These are phyloP conservation scores for Harlomillsia oculata DNA, from an alignment of 1,140 invertebrate species.

Conservation along the genomic window DNA sequence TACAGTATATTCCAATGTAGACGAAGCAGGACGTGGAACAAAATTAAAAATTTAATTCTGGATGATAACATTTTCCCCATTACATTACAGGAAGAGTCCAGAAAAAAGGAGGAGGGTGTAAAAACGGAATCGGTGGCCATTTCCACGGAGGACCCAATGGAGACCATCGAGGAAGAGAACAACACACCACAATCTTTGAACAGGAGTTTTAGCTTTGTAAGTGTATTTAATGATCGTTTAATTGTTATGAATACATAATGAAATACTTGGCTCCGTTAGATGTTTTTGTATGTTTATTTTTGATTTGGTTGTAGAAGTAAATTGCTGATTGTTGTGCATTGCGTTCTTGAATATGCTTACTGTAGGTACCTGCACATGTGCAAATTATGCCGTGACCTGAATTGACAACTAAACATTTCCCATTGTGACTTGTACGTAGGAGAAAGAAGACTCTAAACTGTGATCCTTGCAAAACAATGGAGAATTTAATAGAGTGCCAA, in stretches of 20 bases:
- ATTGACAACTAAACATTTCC: too few species aligned
- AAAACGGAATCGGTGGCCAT: constrained; percentile 33
- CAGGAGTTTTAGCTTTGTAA: constrained; percentile 37
- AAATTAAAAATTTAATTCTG: neutral
- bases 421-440: too few species aligned
- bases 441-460: constrained; percentile 35
- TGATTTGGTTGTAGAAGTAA: too few species aligned
- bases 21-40: too few species aligned
- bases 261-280: neutral
- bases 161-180: constrained; percentile 37
- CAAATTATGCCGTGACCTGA: too few species aligned
- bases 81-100: constrained; percentile 26
- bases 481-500: too few species aligned
- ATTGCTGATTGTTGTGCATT: too few species aligned
- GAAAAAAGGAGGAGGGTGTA: constrained; percentile 23
- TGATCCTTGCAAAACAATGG: too few species aligned
- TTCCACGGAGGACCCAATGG: constrained; percentile 36
- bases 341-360: too few species aligned
- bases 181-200: constrained; percentile 35
- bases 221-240: neutral
- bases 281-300: neutral
- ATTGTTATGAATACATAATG: neutral
- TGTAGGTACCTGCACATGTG: too few species aligned
- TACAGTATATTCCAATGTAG: too few species aligned
- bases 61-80: neutral